A percentile compares a stretch with the other conserved stretches of the same genome.
These are phyloP conservation scores for Balanococcus diminutus DNA, from an alignment of 2,888 invertebrate species.

Conservation along the genomic window DNA sequence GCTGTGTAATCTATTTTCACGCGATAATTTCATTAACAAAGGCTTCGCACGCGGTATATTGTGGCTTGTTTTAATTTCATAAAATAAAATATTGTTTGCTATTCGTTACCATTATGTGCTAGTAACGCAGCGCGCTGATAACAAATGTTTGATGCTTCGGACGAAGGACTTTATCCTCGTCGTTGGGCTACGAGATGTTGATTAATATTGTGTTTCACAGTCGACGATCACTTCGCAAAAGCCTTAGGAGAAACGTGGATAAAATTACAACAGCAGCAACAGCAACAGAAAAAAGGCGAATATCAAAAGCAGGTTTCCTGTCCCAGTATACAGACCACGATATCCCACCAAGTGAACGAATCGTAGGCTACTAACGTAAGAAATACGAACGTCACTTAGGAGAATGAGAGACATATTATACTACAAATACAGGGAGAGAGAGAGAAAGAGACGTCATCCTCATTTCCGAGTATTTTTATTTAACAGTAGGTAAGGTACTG, in stretches of 20 bases:
- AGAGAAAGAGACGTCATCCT: background rate
- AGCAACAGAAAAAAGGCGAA: background rate
- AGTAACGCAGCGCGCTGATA: background rate
- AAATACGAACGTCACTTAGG: background rate
- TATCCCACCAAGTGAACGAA: background rate
- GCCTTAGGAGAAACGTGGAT: constrained; percentile 82
- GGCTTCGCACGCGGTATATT: background rate
- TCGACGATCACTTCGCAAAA: constrained; percentile 92
- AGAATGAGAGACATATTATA: background rate
- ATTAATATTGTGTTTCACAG: constrained; percentile 62
- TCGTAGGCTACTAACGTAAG: background rate
- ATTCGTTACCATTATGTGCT: background rate
- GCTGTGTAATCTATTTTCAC: background rate
- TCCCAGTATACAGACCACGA: background rate
- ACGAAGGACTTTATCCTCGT: background rate
- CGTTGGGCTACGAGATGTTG: background rate
- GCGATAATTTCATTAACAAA: background rate
- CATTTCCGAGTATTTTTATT: background rate
- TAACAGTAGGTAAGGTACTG: background rate
- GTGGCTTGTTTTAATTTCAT: background rate
- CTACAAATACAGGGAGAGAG: background rate
- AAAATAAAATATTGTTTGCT: background rate
- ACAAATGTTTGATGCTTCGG: background rate
- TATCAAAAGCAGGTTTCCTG: background rate
- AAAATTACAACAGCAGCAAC: constrained; percentile 58